Base-by-base conservation (phyloP, 1,140 invertebrate species). In the Vanessa atalanta region DNA sequence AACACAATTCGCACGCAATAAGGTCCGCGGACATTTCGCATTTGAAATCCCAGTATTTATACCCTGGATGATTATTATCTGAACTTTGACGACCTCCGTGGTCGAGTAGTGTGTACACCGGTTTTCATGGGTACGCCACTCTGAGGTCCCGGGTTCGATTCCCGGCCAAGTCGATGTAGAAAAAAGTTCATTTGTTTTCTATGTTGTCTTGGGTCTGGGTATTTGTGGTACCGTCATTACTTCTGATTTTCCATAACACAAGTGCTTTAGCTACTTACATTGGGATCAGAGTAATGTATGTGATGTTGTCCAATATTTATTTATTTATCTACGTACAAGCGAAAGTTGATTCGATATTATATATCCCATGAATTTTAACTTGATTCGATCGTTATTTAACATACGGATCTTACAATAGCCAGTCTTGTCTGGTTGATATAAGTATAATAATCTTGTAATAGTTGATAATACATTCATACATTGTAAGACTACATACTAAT, bases 381-480 rank as follows among this genome's bases (percentile, higher is more conserved):
- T 81, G 83, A 85, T 87, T 82, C 79, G 70, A 84, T 84, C 81
- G 86, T 87, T 87, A 87, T 85, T 88, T 86, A 88, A 80, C 80
- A 86, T 82, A 87, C 80, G 83, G 83, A 82, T 82, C 82, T 78
- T 79, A 88, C 83, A 86, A 87, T 84, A 81, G 82, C 83, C 76
- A 75, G 80, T 72, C 77, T 79, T 83, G 81, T 85, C 81, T 72
- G 69, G 76, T 83, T 83, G 82, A 86, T 88, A 87, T 83, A 82
- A 80, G 75, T 81, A 78, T 79, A 70, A 65, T 65, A 23, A 61
- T 7, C 15, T 15, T 37, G 65, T 67, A 68, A 51, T 51, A 77
- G 72, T 65, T 3, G 6, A 31, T 31, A 31, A 31, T 31, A 31
- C 26, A 31, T 31, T 2, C 26, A 31, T 31, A 31, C 26, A 31